Conservation (phyloP, 2,888 invertebrate species). For the Spatulosminthurus flaviceps region DNA sequence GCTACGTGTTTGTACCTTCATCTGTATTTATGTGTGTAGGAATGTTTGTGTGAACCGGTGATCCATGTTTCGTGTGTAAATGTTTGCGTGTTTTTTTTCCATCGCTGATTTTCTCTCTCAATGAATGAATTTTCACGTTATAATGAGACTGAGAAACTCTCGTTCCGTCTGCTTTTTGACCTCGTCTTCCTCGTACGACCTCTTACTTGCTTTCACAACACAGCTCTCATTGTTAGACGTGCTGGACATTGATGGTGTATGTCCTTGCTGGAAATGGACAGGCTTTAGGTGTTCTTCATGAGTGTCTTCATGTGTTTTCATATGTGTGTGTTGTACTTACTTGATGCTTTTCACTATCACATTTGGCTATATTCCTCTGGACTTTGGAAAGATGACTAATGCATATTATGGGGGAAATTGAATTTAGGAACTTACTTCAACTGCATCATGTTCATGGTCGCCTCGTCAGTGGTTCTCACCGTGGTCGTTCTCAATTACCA, state of each 20-base stretch:
- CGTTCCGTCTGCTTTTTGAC: no score
- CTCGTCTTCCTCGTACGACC: no score
- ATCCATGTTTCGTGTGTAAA: not conserved
- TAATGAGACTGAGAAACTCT: no score
- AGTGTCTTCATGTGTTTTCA: not conserved
- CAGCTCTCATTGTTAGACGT: no score
- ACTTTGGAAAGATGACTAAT: constrained; percentile 18
- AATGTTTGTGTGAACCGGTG: constrained; percentile 3
- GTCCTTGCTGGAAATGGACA: no score
- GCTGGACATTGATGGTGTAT: not conserved
- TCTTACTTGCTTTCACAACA: no score
- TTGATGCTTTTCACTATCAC: not conserved
- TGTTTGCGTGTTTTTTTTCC: no score
- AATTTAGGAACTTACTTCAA: constrained; percentile 93
- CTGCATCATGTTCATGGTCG: constrained; percentile 99
- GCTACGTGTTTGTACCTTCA: no score
- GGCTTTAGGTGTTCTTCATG: no score
- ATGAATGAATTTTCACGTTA: no score
- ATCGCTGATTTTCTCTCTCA: no score
- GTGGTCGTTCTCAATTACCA: constrained; percentile 97
- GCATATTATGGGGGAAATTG: constrained; percentile 4
- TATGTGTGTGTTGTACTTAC: not conserved
- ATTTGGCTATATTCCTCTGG: not conserved
- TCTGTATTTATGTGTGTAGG: no score
- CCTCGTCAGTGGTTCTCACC: constrained; percentile 95